Percentiles rank a stretch among this genome's conserved stretches.
These are phyloP conservation scores for Atlantisia rogersi DNA, from an alignment of 2,113 vertebrate genomes.

Conservation along the genomic window DNA sequence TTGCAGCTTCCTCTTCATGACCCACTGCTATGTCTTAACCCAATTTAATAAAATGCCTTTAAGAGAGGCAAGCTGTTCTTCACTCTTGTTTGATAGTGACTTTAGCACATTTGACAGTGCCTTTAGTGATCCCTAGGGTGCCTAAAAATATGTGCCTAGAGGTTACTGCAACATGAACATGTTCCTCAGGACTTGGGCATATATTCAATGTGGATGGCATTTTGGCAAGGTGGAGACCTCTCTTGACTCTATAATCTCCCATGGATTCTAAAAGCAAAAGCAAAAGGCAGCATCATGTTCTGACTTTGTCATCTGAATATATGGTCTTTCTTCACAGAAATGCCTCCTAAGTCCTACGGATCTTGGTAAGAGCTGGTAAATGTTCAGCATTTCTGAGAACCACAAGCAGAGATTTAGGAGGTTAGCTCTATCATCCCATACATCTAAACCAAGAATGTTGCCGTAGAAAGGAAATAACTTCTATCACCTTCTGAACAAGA, in stretches of 20 bases:
- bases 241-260: neutral
- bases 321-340: neutral
- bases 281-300: neutral
- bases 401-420: neutral
- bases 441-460: neutral
- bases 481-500: neutral
- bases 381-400: neutral
- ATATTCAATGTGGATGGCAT: neutral
- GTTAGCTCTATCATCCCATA: neutral
- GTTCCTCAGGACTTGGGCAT: neutral
- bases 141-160: neutral
- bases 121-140: neutral
- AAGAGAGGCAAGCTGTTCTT: neutral
- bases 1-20: neutral
- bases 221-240: neutral
- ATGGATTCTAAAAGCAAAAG: neutral
- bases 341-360: neutral
- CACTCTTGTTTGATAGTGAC: fast-evolving
- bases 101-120: neutral
- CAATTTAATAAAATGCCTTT: neutral
- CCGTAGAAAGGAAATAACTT: neutral
- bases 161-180: neutral
- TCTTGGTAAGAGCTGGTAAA: neutral
- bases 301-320: neutral
- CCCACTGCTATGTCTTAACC: neutral